These are phyloP conservation scores for Zingel zingel DNA, from an alignment of 2,113 vertebrate genomes.

Conservation along the genomic window DNA sequence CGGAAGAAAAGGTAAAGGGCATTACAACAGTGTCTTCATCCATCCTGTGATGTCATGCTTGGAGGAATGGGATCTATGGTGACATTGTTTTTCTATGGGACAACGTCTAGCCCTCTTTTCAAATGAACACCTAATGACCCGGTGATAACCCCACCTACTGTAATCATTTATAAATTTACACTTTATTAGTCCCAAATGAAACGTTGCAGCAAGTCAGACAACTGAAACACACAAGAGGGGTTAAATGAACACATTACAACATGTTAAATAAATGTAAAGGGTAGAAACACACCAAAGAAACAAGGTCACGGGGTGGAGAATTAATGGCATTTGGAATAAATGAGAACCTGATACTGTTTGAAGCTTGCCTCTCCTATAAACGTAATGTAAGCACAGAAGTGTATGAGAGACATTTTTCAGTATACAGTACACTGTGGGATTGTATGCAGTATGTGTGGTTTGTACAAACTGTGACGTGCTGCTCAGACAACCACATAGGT, in stretches of 20 bases:
- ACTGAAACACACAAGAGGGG: slow-evolving; percentile 6
- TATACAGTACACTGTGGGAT: slow-evolving; percentile 6
- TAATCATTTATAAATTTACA: not conserved
- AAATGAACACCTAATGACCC: slow-evolving; percentile 6
- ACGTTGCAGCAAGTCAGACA: slow-evolving; percentile 7
- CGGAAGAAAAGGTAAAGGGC: slow-evolving; percentile 12
- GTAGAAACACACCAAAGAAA: slow-evolving; percentile 26
- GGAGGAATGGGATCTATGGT: slow-evolving; percentile 19
- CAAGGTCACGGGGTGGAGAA: slow-evolving; percentile 14
- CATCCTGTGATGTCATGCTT: slow-evolving; percentile 37
- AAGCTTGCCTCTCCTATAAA: slow-evolving; percentile 21
- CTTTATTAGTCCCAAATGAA: not conserved
- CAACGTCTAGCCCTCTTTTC: not conserved
- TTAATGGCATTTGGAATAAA: slow-evolving; percentile 21
- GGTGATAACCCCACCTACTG: slow-evolving; percentile 3
- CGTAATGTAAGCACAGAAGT: not conserved
- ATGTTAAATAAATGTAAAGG: slow-evolving; percentile 6
- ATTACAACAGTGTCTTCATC: slow-evolving; percentile 28
- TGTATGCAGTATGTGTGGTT: slow-evolving; percentile 38
- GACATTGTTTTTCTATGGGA: slow-evolving; percentile 35
- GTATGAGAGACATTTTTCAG: not conserved
- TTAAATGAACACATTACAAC: slow-evolving; percentile 8
- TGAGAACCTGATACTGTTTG: slow-evolving; percentile 22
- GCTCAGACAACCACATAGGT: slow-evolving; percentile 63
- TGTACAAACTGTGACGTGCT: slow-evolving; percentile 14